Conservation (phyloP, 2,888 invertebrate species). For the Parapristionchus giblindavisi region DNA sequence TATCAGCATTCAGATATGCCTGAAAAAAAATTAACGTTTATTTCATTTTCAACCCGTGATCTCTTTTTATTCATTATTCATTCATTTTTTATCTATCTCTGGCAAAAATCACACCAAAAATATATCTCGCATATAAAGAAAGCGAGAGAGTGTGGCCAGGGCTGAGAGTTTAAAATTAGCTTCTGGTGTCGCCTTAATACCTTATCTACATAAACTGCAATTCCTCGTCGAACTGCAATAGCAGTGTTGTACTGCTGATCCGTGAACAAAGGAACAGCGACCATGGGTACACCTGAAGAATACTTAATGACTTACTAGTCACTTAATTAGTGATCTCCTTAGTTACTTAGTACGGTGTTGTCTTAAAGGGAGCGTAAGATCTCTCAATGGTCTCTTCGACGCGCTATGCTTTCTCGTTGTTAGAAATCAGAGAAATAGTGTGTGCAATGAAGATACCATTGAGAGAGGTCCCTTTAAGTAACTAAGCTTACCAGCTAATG, state of each 20-base stretch:
- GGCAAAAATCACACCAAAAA: not conserved
- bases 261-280: conserved; percentile 33
- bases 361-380: too few species aligned
- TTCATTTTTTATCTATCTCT: not conserved
- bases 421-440: too few species aligned
- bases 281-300: conserved; percentile 17
- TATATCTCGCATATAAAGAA: not conserved
- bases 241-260: conserved; percentile 38
- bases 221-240: conserved; percentile 18
- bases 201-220: conserved; percentile 36
- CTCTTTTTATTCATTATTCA: not conserved
- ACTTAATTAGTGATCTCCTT: too few species aligned
- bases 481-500: not conserved
- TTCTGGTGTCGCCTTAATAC: not conserved
- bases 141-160: not conserved
- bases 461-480: not conserved
- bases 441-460: too few species aligned
- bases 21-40: not conserved
- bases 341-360: too few species aligned
- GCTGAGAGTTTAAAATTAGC: not conserved
- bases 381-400: too few species aligned
- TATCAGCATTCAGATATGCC: not conserved
- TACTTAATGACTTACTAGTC: too few species aligned
- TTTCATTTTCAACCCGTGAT: not conserved
- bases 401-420: too few species aligned